Evolutionary conservation across 37 sponge, comb jelly and placozoan genomes (phyloP), one percentile per base, ranked within the genome.

Genomic region (Ianthella basta): DNA sequence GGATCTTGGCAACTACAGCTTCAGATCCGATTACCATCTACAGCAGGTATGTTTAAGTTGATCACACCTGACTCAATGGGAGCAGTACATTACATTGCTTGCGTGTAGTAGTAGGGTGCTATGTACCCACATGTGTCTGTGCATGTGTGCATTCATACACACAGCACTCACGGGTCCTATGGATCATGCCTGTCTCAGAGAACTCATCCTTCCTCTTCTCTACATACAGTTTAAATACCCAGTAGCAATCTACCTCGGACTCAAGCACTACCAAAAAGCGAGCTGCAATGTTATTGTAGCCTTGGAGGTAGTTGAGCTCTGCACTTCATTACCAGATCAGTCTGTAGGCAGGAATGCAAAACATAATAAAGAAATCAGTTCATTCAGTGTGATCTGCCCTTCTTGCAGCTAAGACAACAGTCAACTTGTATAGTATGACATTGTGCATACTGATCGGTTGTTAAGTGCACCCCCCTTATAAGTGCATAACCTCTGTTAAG

Each of bases 201-300:
- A 97, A 97, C 21, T 92, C 97, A 0, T 53, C 39, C 35, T 86
- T 83, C 84, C 88, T 92, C 57, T 83, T 69, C 29, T 90, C 86
- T 84, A 97, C 89, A 85, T 91, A 94, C 0, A 38, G 4, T 20
- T 32, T 57, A 69, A 97, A 94, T 40, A 89, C 59, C 97, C 97
- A 97, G 81, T 91, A 97, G 24, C 90, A 81, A 41, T 97, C 97
- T 25, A 92, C 91, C 81, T 97, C 97, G 19, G 88, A 88, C 23
- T 92, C 83, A 1, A 92, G 81, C 63, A 95, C 93, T 36, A 90
- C 82, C n/a, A 97, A 88, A 82, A 97, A 97, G 61, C 95, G 63
- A 10, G 92, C 87, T 21, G 91, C 82, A 55, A 97, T 80, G 77
- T 97, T 95, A 73, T 97, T 97, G 95, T 95, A 95, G 12, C 97